Percentiles rank a stretch among this genome's conserved stretches.
Conservation (phyloP, 2,888 invertebrate species). For the Dicyrtomina minuta region DNA sequence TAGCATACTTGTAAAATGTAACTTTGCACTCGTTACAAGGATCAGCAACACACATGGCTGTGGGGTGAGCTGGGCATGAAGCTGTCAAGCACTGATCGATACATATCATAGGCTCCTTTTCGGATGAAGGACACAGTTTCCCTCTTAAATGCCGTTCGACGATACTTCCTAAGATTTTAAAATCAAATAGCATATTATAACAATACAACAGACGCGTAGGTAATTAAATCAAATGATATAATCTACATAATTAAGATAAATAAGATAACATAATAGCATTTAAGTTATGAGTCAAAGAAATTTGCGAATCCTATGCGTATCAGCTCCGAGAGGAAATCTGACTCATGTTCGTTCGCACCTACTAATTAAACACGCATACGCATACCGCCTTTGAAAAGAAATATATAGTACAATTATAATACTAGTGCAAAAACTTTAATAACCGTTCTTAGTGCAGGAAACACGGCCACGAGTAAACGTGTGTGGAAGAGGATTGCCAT, state of each 20-base stretch:
- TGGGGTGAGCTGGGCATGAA: slow-evolving; percentile 55
- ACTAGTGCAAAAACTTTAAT: neutral
- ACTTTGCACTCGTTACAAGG: slow-evolving; percentile 56
- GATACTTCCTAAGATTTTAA: slow-evolving; percentile 49
- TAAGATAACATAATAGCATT: too few relatives aligned
- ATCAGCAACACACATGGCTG: slow-evolving; percentile 56
- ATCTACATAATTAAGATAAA: too few relatives aligned
- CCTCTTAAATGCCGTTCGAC: slow-evolving; percentile 52
- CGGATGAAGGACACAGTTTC: slow-evolving; percentile 54
- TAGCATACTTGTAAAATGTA: slow-evolving; percentile 53
- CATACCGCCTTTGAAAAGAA: too few relatives aligned
- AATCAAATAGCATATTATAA: neutral
- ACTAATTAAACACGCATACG: too few relatives aligned
- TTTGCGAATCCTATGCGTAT: neutral
- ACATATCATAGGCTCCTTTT: slow-evolving; percentile 54
- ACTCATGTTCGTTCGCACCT: too few relatives aligned
- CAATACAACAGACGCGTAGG: too few relatives aligned
- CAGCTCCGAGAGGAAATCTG: neutral
- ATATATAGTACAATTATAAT: too few relatives aligned
- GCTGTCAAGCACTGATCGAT: slow-evolving; percentile 55
- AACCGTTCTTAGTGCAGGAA: slow-evolving; percentile 61
- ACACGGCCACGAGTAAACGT: slow-evolving; percentile 76
- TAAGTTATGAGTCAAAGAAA: neutral
- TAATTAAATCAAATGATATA: too few relatives aligned
- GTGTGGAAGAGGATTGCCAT: slow-evolving; percentile 74